Conservation (phyloP, 2,888 invertebrate species). For the Drosophila gaucha region DNA sequence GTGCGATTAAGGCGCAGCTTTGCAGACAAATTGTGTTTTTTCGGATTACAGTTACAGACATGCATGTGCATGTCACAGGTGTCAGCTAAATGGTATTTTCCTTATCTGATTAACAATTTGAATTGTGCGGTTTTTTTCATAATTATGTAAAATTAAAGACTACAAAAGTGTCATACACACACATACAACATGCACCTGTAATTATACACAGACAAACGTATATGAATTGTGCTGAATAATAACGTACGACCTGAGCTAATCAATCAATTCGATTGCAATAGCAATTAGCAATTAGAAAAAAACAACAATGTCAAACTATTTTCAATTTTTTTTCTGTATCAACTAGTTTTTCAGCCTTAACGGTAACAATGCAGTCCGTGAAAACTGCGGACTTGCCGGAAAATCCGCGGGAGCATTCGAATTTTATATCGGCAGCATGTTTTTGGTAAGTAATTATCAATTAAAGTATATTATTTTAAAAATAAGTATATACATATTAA, state of each 20-base stretch:
- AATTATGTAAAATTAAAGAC: slow-evolving; percentile 1
- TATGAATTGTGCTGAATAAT: not conserved
- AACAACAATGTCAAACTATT: slow-evolving; percentile 6
- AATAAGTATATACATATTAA: not conserved
- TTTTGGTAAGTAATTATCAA: slow-evolving; percentile 85
- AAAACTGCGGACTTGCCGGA: slow-evolving; percentile 85
- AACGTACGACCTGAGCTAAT: slow-evolving; percentile 13
- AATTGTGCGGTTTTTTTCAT: not conserved
- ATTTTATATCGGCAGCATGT: slow-evolving; percentile 87
- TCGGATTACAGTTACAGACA: not conserved
- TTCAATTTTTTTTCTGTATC: not conserved
- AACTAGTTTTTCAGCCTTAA: slow-evolving; percentile 16
- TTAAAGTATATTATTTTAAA: not conserved
- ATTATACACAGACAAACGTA: not conserved
- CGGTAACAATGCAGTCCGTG: slow-evolving; percentile 81
- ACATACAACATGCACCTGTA: not conserved
- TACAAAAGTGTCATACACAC: not conserved
- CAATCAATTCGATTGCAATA: slow-evolving; percentile 27
- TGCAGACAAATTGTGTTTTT: slow-evolving; percentile 8
- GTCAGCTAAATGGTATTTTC: not conserved
- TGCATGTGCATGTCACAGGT: slow-evolving; percentile 3
- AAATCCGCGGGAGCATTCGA: slow-evolving; percentile 87
- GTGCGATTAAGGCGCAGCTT: not conserved
- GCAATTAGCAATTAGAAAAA: slow-evolving; percentile 29
- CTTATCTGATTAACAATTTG: too few species aligned